Conservation (phyloP, 2,113 vertebrate species). For the Orycteropus afer region DNA sequence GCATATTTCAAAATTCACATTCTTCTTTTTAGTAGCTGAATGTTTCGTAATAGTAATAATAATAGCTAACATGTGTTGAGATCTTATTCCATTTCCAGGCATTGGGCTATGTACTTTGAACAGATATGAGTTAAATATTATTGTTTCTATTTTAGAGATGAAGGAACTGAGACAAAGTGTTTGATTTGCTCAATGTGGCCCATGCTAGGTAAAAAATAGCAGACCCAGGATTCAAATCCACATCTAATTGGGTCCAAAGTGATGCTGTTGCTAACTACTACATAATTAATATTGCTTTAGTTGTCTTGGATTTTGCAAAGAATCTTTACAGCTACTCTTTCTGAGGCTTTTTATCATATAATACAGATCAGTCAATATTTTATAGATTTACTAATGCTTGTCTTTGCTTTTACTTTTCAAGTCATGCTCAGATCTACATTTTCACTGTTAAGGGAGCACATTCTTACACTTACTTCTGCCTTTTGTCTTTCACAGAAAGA, state of each 20-base stretch:
- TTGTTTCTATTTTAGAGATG: neutral
- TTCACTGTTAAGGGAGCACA: neutral
- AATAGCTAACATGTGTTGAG: neutral
- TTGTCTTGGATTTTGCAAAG: neutral
- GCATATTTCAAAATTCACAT: neutral
- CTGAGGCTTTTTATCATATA: neutral
- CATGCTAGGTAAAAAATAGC: too few relatives aligned
- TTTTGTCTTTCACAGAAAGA: conserved; percentile 16
- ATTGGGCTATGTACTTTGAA: neutral
- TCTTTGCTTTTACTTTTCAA: neutral
- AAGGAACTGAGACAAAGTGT: too few relatives aligned
- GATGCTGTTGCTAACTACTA: neutral
- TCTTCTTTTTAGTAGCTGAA: neutral
- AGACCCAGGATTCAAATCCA: too few relatives aligned
- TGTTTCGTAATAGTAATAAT: neutral
- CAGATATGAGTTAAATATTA: neutral
- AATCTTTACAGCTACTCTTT: neutral
- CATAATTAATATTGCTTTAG: neutral
- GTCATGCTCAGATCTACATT: conserved; percentile 20
- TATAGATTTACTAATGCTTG: neutral
- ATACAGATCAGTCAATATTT: conserved; percentile 3
- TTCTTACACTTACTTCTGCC: neutral
- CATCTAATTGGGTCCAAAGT: neutral
- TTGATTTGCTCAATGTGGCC: too few relatives aligned
- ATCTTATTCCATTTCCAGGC: neutral